Evolutionary conservation across 2,888 invertebrate species (phyloP).

Genomic region (Anthophora plumipes): DNA sequence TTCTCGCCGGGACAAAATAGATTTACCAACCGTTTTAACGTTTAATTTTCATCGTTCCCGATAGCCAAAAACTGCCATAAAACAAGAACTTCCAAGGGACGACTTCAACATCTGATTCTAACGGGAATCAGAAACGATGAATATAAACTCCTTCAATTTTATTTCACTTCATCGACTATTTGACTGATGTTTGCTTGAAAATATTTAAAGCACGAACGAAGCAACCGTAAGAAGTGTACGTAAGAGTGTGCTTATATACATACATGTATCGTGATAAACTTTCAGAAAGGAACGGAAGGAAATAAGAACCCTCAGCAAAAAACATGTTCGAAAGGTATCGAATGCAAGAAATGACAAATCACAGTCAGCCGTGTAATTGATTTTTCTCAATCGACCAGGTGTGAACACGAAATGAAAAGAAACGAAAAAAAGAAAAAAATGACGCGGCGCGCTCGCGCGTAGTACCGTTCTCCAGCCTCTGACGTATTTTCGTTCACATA

Average conservation of each 20-base stretch:
- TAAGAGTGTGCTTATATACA: no score
- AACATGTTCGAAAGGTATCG: neutral
- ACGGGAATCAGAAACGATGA: no score
- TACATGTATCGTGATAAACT: neutral
- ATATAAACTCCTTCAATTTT: no score
- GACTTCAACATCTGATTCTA: no score
- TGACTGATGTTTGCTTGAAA: no score
- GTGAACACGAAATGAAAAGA: constrained; percentile 1
- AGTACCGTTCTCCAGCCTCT: constrained; percentile 55
- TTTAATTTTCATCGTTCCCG: no score
- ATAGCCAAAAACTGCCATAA: no score
- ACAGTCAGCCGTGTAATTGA: constrained; percentile 14
- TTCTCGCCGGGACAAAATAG: no score
- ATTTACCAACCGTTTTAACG: no score
- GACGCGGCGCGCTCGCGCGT: constrained; percentile 15
- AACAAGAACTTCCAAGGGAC: no score
- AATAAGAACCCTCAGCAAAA: neutral
- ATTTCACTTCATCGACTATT: no score
- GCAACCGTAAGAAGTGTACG: neutral
- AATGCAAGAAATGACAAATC: constrained; percentile 10
- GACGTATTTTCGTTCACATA: constrained; percentile 40
- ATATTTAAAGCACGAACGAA: neutral
- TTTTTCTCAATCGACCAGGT: constrained; percentile 28
- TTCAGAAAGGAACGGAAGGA: neutral
- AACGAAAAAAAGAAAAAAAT: constrained; percentile 19